Base-by-base conservation (phyloP, 2,797 vertebrate genomes). In the Picus viridis region DNA sequence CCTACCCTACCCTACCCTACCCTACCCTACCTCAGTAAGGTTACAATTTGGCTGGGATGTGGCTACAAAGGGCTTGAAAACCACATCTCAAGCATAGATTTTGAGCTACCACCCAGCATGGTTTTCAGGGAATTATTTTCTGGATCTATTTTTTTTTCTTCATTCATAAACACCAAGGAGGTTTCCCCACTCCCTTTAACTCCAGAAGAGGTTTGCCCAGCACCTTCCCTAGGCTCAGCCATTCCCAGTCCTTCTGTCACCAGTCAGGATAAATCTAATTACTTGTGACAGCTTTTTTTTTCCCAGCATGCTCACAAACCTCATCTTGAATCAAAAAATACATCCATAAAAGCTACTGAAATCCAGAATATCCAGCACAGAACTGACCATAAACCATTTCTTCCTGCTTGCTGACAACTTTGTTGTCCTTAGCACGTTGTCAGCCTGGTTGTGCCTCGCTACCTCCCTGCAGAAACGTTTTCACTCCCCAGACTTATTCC, bases 401-500 rank as follows among this genome's bases (percentile, higher is more conserved):
- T 81, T 80, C 23, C 8, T 75, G 75, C 64, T 92, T 70, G 13
- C 39, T 82, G 68, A 56, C 56, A 58, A 49, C 43, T 93, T 86
- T 89, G 51, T 71, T 90, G 72, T 88, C 80, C 63, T 91, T 72
- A 86, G 27, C 39, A 75, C 49, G 8, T 78, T 87, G 73, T 93
- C 75, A 95, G 45, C 64, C 58, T 71, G 16, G 30, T 57, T 24
- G 58, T 71, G 39, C 32, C 41, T 81, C 24, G 3, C 67, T 63
- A 78, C 59, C 65, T 80, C 65, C 58, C 30, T 49, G 51, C 27
- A 53, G 65, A 59, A 79, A 54, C 17, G 3, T 90, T 90, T 92
- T 73, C 54, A 57, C 39, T 82, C 93, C 90, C 82, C 75, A 86
- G 32, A 16, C 62, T 75, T 43, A 90, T 78, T 97, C 51, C 24